Conservation (phyloP, 2,888 invertebrate genomes). For the Nomada flava region DNA sequence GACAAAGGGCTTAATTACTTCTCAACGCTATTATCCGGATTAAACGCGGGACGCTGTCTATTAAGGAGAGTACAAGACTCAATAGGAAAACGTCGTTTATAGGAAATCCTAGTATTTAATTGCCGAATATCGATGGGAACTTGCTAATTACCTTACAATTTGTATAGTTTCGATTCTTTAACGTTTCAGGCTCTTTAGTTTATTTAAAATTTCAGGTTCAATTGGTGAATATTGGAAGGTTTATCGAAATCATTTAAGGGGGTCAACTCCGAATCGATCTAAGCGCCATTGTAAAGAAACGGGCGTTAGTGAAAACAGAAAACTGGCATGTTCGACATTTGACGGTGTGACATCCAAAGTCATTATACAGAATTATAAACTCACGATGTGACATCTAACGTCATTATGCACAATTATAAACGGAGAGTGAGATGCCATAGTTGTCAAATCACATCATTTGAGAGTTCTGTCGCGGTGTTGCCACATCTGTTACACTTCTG, state of each 20-base stretch:
- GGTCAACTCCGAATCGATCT: too few relatives aligned
- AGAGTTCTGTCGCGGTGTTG: too few relatives aligned
- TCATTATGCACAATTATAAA: too few relatives aligned
- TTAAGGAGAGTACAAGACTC: constrained; percentile 12
- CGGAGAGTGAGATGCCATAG: too few relatives aligned
- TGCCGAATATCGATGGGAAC: constrained; percentile 8
- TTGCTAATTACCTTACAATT: constrained; percentile 62
- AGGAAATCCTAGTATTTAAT: constrained; percentile 1
- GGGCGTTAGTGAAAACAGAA: too few relatives aligned
- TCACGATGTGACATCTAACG: too few relatives aligned
- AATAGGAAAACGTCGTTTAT: constrained; percentile 22
- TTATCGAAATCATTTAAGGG: not conserved
- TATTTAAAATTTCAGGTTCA: not conserved
- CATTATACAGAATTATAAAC: too few relatives aligned
- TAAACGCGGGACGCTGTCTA: constrained; percentile 29
- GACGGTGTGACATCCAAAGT: too few relatives aligned
- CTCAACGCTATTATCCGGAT: constrained; percentile 46
- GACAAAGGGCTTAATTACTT: constrained; percentile 51
- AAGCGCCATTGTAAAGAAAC: too few relatives aligned
- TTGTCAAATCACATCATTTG: too few relatives aligned
- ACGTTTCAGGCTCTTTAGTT: constrained; percentile 39
- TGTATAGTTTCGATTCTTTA: constrained; percentile 30
- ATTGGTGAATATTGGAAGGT: not conserved
- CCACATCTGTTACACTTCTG: too few relatives aligned
- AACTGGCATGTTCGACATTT: too few relatives aligned